Percentiles rank a stretch among this genome's conserved stretches.
Evolutionary conservation across 2,113 vertebrate species (phyloP).

Genomic region (Equus przewalskii): DNA sequence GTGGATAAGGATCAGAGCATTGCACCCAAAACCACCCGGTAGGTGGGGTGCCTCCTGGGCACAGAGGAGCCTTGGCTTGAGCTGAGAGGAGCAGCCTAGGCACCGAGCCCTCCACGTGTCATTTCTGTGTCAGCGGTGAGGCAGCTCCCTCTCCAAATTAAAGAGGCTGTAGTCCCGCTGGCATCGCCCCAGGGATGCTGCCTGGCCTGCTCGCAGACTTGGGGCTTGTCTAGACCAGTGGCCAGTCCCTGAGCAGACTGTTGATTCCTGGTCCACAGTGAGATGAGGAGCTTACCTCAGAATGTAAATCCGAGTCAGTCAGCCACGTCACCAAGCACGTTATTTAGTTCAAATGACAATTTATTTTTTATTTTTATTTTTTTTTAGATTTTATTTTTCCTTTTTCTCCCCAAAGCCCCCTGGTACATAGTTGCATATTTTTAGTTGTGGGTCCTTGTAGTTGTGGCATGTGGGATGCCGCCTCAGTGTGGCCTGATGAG

Average conservation of each 20-base stretch:
- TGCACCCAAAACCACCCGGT: conserved; percentile 97
- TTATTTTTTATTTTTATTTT: not conserved
- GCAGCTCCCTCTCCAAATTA: not conserved
- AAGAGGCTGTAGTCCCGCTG: not conserved
- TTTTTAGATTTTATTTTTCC: too few relatives aligned
- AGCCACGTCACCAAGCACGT: not conserved
- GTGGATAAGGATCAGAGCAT: conserved; percentile 99
- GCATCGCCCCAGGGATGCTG: not conserved
- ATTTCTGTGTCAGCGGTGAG: not conserved
- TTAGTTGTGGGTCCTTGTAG: too few relatives aligned
- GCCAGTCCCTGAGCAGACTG: not conserved
- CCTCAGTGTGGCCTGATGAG: too few relatives aligned
- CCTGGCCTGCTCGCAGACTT: not conserved
- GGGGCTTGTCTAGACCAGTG: not conserved
- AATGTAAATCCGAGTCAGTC: not conserved
- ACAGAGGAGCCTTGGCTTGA: not conserved
- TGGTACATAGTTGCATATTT: too few relatives aligned
- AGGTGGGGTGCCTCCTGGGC: conserved; percentile 20
- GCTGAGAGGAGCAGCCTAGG: not conserved
- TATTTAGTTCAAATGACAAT: conserved; percentile 41
- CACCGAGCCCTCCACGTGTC: not conserved
- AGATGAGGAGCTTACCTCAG: not conserved
- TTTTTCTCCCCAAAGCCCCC: too few relatives aligned
- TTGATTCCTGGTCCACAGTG: not conserved
- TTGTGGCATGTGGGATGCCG: too few relatives aligned